Conservation (phyloP, 2,888 invertebrate genomes). For the Carpatolechia fugitivella region DNA sequence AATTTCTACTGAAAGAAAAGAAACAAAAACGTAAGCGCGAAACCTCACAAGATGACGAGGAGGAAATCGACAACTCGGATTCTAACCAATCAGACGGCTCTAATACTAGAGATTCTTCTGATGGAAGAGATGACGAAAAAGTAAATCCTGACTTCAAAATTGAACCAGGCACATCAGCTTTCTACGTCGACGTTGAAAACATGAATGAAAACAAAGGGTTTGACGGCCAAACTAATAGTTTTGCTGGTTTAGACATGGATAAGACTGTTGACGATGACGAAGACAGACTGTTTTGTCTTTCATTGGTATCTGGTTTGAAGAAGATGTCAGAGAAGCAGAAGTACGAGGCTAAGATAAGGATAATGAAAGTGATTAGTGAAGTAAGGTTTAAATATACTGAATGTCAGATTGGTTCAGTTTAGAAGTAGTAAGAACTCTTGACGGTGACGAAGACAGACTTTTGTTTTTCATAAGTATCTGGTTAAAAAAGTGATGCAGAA, state of each 20-base stretch:
- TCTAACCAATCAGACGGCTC: background rate
- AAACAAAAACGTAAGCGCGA: slow-evolving; percentile 20
- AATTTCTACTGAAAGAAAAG: slow-evolving; percentile 34
- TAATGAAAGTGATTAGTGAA: slow-evolving; percentile 45
- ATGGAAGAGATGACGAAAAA: background rate
- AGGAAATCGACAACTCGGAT: slow-evolving; percentile 20
- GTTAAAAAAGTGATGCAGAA: no score
- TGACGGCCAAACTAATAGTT: background rate
- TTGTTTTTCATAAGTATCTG: no score
- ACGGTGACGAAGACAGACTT: no score
- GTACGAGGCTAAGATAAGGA: slow-evolving; percentile 52
- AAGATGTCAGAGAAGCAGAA: slow-evolving; percentile 46
- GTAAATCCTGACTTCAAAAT: slow-evolving; percentile 14
- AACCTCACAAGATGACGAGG: slow-evolving; percentile 20
- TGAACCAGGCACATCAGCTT: background rate
- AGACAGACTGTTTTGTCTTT: slow-evolving; percentile 53
- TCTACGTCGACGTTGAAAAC: background rate
- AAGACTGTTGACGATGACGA: slow-evolving; percentile 43
- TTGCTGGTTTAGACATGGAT: slow-evolving; percentile 16
- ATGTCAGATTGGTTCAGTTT: background rate
- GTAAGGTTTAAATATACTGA: slow-evolving; percentile 26
- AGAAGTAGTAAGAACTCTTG: no score
- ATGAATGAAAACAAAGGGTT: background rate
- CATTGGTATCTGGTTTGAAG: slow-evolving; percentile 49
- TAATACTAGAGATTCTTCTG: background rate